A percentile compares a stretch with the other conserved stretches of the same genome.
Conservation (phyloP, 2,797 vertebrate genomes). For the Lepilemur ruficaudatus region DNA sequence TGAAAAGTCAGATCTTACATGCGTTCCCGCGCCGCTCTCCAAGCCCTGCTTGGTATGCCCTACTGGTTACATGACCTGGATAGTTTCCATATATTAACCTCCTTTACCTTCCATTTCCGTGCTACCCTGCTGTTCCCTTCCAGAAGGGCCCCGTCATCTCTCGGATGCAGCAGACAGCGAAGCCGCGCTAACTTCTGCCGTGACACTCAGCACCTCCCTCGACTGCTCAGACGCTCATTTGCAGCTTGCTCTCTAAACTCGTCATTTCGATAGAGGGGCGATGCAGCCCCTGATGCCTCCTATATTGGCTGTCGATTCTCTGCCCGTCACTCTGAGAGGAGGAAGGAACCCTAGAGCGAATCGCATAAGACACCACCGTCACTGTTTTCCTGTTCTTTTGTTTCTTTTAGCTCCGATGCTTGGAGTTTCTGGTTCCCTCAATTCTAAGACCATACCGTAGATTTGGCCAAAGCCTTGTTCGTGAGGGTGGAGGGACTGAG, state of each 20-base stretch:
- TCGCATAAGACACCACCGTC: neutral
- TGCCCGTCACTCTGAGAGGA: conserved; percentile 77
- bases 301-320: conserved; percentile 81
- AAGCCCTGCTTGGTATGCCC: conserved; percentile 76
- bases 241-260: conserved; percentile 71
- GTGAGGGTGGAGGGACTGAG: neutral
- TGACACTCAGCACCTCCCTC: conserved; percentile 73
- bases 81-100: conserved; percentile 85
- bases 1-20: conserved; percentile 79
- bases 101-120: conserved; percentile 80
- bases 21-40: conserved; percentile 73
- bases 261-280: conserved; percentile 73
- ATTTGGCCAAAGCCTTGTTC: neutral
- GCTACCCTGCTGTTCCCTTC: conserved; percentile 79
- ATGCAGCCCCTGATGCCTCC: conserved; percentile 76
- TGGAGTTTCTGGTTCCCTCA: conserved; percentile 44
- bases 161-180: conserved; percentile 67
- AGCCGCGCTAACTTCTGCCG: conserved; percentile 59
- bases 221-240: conserved; percentile 57
- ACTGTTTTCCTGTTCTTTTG: conserved; percentile 57
- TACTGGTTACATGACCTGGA: conserved; percentile 76
- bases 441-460: neutral
- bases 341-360: conserved; percentile 68
- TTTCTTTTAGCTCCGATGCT: conserved; percentile 66
- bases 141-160: conserved; percentile 73